A percentile compares a stretch with the other conserved stretches of the same genome.
Conservation (phyloP, 2,888 invertebrate genomes). For the Drosophila ustulata region DNA sequence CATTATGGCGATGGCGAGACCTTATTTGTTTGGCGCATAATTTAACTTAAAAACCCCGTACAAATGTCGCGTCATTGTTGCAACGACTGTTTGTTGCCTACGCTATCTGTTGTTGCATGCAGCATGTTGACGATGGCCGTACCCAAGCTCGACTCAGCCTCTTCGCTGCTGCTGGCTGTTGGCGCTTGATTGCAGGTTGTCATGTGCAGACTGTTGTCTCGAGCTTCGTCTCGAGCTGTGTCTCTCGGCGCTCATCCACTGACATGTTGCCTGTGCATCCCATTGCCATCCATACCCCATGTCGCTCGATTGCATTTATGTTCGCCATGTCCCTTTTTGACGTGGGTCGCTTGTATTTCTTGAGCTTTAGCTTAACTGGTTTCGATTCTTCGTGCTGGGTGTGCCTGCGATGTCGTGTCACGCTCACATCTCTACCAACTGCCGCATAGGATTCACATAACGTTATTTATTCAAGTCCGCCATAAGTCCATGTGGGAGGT, state of each 20-base stretch:
- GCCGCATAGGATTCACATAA: slow-evolving; percentile 10
- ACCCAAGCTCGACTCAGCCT: slow-evolving; percentile 29
- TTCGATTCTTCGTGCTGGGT: slow-evolving; percentile 28
- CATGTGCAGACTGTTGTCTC: slow-evolving; percentile 57
- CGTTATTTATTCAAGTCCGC: slow-evolving; percentile 30
- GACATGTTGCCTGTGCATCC: slow-evolving; percentile 56
- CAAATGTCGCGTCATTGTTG: slow-evolving; percentile 68
- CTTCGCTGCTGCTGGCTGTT: slow-evolving; percentile 33
- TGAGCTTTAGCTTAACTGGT: slow-evolving; percentile 52
- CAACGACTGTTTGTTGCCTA: slow-evolving; percentile 48
- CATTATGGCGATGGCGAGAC: slow-evolving; percentile 69
- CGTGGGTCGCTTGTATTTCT: slow-evolving; percentile 68
- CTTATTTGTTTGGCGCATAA: slow-evolving; percentile 79
- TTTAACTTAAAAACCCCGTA: slow-evolving; percentile 69
- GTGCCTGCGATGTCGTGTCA: slow-evolving; percentile 21
- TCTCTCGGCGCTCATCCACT: slow-evolving; percentile 46
- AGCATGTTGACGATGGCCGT: slow-evolving; percentile 36
- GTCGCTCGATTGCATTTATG: slow-evolving; percentile 58
- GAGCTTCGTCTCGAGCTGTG: slow-evolving; percentile 19
- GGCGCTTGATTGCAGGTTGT: slow-evolving; percentile 80
- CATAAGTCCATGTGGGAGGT: slow-evolving; percentile 54
- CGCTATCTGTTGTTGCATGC: slow-evolving; percentile 38
- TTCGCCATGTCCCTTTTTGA: slow-evolving; percentile 65
- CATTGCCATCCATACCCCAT: slow-evolving; percentile 35
- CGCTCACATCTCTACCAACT: slow-evolving; percentile 40